Evolutionary conservation across 1,140 invertebrate species (phyloP).

Genomic region (Wiebesia pumilae): DNA sequence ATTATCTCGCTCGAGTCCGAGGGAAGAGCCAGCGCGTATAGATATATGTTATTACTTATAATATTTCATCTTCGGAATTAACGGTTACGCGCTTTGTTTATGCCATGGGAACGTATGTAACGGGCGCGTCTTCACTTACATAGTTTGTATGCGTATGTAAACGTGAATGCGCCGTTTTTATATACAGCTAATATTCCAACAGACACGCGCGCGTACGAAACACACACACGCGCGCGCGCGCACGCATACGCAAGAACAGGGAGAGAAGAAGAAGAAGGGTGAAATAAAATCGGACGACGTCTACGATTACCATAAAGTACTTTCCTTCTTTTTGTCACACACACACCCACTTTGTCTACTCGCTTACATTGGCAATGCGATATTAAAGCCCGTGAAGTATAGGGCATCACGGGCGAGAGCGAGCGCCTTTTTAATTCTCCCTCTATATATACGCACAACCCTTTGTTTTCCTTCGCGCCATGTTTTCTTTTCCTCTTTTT

Average conservation of each 20-base stretch:
- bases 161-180: conserved; percentile 28
- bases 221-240: not conserved
- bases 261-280: not conserved
- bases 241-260: conserved; percentile 15
- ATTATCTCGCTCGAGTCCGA: conserved; percentile 68
- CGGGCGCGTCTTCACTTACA: conserved; percentile 17
- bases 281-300: conserved; percentile 40
- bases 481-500: conserved; percentile 41
- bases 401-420: conserved; percentile 52
- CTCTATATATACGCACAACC: conserved; percentile 22
- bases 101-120: conserved; percentile 72
- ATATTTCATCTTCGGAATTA: conserved; percentile 77
- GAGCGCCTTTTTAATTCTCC: conserved; percentile 34
- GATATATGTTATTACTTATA: conserved; percentile 77
- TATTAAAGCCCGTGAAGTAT: conserved; percentile 38
- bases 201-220: not conserved
- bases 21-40: conserved; percentile 59
- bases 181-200: too few relatives aligned
- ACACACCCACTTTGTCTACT: not conserved
- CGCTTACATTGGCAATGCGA: conserved; percentile 14
- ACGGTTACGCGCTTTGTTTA: conserved; percentile 75
- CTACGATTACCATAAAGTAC: conserved; percentile 44
- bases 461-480: conserved; percentile 49
- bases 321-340: not conserved
- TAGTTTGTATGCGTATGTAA: not conserved